Evolutionary conservation across 2,113 vertebrate genomes (phyloP).

Genomic region (Toxotes chatareus): DNA sequence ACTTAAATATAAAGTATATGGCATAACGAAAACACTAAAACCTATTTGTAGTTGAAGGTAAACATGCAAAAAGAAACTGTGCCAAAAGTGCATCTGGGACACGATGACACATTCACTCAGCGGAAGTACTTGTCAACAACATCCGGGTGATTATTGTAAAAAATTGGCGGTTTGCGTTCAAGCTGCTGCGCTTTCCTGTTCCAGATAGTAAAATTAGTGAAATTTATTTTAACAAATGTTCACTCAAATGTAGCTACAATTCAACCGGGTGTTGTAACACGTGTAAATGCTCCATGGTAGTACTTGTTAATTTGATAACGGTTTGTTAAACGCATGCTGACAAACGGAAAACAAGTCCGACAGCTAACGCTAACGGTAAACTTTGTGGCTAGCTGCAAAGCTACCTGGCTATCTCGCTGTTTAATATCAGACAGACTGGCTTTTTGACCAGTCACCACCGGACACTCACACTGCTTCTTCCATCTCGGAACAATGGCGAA

Average conservation of each 20-base stretch:
- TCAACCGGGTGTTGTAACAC: accelerated
- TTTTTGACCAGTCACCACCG: neutral
- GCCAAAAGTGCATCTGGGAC: neutral
- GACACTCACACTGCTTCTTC: too few relatives aligned
- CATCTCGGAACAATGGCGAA: slow-evolving; percentile 52
- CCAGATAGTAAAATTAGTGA: accelerated
- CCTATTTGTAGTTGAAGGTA: too few relatives aligned
- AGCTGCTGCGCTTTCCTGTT: neutral
- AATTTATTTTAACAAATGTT: neutral
- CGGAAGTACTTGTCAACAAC: slow-evolving; percentile 54
- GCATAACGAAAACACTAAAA: too few relatives aligned
- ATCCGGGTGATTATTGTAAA: slow-evolving; percentile 59
- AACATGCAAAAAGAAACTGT: too few relatives aligned
- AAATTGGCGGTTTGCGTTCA: slow-evolving; percentile 69
- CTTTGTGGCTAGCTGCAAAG: slow-evolving; percentile 28
- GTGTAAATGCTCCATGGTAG: accelerated
- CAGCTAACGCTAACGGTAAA: slow-evolving; percentile 12
- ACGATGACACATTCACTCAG: neutral
- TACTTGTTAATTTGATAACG: neutral
- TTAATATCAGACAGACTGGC: neutral
- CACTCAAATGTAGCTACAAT: neutral
- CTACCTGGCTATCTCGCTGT: neutral
- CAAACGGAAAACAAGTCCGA: neutral
- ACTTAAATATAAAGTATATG: neutral
- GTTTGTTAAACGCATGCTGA: neutral